Evolutionary conservation across 1,140 invertebrate species (phyloP), one percentile per base, ranked within the genome.

Genomic region (Nixonia krombeini): DNA sequence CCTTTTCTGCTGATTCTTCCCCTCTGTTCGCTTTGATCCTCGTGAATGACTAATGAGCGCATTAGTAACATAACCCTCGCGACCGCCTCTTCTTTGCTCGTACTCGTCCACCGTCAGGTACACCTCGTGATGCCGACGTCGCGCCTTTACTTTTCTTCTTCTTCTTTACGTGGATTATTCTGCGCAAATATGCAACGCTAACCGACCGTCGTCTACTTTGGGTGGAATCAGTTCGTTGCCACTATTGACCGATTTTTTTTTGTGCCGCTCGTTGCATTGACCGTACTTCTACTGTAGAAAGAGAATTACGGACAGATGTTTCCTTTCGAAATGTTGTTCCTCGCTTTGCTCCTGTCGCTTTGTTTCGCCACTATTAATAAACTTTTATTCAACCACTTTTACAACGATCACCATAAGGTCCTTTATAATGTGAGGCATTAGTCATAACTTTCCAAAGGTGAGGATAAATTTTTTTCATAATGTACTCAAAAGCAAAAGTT

Each of bases 41-140:
- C 37, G 29, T 52, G 62, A 58, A 66, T 64, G 61, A 61, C 52
- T 63, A 59, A 75, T 58, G 73, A 68, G 55, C 57, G 53, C 65
- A 75, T 75, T 73, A 68, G 66, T 73, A 73, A 73, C 53, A 50
- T 50, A 56, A 56, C 40, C 51, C 18, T 45, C 15, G n/a, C 17
- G 42, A 25, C 44, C 21, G 26, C 12, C 46, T 62, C 33, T 49
- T 53, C 15, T 15, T 16, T 49, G 35, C 50, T 42, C 42, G 42
- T 38, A 9, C 47, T 18, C 37, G 17, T 42, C 3, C n/a, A 35
- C 18, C 15, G 6, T 16, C 28, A 28, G 40, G 12, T 50, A 38
- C 25, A 21, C 2, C 13, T 21, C 18, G 40, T 10, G 50, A 42
- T 26, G 25, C 23, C 12, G 21, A n/a, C n/a, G n/a, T n/a, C n/a